These are phyloP conservation scores for Drosophila paramelanica DNA, from an alignment of 2,888 invertebrate genomes.

Conservation along the genomic window DNA sequence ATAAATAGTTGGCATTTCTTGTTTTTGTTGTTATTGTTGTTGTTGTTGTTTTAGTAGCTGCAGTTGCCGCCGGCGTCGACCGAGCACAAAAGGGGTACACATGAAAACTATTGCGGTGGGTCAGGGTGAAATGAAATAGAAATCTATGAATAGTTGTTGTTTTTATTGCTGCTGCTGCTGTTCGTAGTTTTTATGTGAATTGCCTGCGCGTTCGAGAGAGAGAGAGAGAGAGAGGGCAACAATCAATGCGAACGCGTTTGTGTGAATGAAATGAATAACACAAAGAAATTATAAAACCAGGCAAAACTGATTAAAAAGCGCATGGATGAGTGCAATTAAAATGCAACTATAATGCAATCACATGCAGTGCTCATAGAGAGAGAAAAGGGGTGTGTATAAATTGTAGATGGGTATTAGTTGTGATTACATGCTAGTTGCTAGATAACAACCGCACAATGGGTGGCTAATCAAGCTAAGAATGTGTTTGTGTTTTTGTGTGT, in stretches of 20 bases:
- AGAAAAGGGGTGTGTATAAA: neutral
- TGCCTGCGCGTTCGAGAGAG: conserved; percentile 24
- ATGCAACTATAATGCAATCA: conserved; percentile 48
- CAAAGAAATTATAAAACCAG: conserved; percentile 30
- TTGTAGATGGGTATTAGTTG: neutral
- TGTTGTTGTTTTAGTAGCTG: conserved; percentile 42
- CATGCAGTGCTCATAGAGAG: neutral
- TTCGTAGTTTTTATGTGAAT: conserved; percentile 30
- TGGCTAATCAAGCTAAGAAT: conserved; percentile 17
- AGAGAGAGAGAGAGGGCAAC: conserved; percentile 23
- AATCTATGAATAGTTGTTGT: conserved; percentile 72
- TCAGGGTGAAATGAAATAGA: conserved; percentile 79
- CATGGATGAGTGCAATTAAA: conserved; percentile 48
- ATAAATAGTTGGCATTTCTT: conserved; percentile 70
- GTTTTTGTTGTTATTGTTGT: conserved; percentile 36
- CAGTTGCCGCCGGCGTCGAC: conserved; percentile 19
- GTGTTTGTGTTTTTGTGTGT: neutral
- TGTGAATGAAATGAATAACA: conserved; percentile 53
- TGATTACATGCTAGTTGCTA: conserved; percentile 22
- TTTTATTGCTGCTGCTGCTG: conserved; percentile 14
- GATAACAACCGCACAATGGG: conserved; percentile 33
- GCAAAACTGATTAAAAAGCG: conserved; percentile 62
- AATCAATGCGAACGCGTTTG: conserved; percentile 22
- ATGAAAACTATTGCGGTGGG: conserved; percentile 80
- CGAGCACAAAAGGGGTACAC: conserved; percentile 55